Evolutionary conservation across 2,888 invertebrate species (phyloP).

Genomic region (Melieria omissa): DNA sequence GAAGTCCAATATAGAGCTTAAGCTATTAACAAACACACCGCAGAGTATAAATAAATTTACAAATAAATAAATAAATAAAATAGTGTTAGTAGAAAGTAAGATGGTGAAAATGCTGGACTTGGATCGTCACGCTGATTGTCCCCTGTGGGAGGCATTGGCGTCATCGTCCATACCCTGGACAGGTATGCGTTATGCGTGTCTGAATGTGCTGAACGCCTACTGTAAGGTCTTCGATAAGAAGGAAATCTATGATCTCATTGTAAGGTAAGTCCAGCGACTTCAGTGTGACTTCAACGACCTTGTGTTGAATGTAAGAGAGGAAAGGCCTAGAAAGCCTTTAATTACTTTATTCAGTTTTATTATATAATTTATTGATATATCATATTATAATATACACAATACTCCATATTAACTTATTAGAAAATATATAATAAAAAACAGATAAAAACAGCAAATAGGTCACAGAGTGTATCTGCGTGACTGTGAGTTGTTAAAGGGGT

Average conservation of each 20-base stretch:
- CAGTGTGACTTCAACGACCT: too few relatives aligned
- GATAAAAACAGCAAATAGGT: too few relatives aligned
- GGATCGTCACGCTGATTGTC: constrained; percentile 73
- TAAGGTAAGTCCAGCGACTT: constrained; percentile 72
- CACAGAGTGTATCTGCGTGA: too few relatives aligned
- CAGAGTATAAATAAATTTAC: neutral
- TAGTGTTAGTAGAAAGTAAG: constrained; percentile 40
- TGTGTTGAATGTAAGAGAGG: too few relatives aligned
- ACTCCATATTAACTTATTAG: too few relatives aligned
- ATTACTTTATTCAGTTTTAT: too few relatives aligned
- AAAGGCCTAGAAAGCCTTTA: too few relatives aligned
- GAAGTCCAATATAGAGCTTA: neutral
- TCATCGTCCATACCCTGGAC: constrained; percentile 76
- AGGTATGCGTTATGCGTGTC: constrained; percentile 85
- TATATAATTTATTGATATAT: too few relatives aligned
- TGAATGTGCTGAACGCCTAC: constrained; percentile 85
- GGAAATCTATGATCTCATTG: constrained; percentile 81
- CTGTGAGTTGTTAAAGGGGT: too few relatives aligned
- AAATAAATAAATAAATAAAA: constrained; percentile 30
- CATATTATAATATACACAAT: too few relatives aligned
- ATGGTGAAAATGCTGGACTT: constrained; percentile 72
- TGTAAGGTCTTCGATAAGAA: constrained; percentile 88
- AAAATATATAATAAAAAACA: too few relatives aligned
- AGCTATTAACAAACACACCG: neutral
- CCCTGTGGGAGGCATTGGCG: constrained; percentile 71